phyloP scores from a whole-genome alignment of 1,140 invertebrate species.

The Hyles euphorbiae region DNA sequence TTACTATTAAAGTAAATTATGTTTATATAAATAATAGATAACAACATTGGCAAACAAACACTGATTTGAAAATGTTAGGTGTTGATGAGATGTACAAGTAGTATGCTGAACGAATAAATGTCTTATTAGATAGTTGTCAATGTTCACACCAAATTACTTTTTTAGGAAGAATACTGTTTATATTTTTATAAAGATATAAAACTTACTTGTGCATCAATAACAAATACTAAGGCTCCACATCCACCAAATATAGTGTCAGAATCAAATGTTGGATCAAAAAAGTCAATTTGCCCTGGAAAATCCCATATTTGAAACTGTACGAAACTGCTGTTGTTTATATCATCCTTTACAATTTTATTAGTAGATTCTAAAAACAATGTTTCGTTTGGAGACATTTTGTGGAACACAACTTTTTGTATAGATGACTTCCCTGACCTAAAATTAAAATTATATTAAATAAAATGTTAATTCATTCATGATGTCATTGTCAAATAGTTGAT shows the following conservation, averaged over 20 bases:
- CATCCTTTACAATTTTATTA: slow-evolving; percentile 98
- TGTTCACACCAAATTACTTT: too few species aligned
- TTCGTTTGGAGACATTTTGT: slow-evolving; percentile 99
- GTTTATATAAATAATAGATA: too few species aligned
- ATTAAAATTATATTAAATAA: slow-evolving; percentile 16
- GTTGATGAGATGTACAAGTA: too few species aligned
- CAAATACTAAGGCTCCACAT: slow-evolving; percentile 97
- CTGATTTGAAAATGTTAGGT: too few species aligned
- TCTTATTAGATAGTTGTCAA: too few species aligned
- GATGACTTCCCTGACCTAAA: slow-evolving; percentile 99
- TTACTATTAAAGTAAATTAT: too few species aligned
- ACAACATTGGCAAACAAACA: too few species aligned
- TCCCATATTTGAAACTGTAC: slow-evolving; percentile 99
- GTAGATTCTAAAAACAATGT: slow-evolving; percentile 99
- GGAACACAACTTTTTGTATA: slow-evolving; percentile 99
- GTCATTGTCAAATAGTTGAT: background rate
- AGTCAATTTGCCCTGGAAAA: slow-evolving; percentile 99
- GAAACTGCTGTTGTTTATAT: slow-evolving; percentile 97
- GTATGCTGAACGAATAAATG: too few species aligned
- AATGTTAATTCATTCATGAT: background rate
- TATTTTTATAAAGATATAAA: too few species aligned
- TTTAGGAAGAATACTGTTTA: too few species aligned
- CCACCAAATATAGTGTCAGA: slow-evolving; percentile 96
- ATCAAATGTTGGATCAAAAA: slow-evolving; percentile 97
- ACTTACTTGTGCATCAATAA: slow-evolving; percentile 97